phyloP scores from a whole-genome alignment of 2,888 invertebrate species.

The Lathronympha strigana region DNA sequence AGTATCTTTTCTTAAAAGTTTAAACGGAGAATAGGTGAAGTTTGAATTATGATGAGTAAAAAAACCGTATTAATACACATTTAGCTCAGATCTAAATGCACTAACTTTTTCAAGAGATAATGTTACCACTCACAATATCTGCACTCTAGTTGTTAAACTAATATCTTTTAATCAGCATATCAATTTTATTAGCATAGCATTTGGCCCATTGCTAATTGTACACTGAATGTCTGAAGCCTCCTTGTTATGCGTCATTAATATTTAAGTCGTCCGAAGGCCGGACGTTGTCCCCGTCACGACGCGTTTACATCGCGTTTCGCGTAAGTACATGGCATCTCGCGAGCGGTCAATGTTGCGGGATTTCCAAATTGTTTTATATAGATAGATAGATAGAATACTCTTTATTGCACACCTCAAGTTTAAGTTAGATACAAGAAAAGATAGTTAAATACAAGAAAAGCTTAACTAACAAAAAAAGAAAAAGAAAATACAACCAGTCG shows the following conservation, averaged over 20 bases:
- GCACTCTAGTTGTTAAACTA: background rate
- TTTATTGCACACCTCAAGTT: too few species aligned
- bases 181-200: background rate
- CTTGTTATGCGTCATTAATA: constrained; percentile 35
- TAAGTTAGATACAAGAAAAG: too few species aligned
- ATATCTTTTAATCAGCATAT: too few species aligned
- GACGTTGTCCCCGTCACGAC: constrained; percentile 32
- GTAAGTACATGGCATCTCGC: background rate
- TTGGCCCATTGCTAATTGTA: constrained; percentile 20
- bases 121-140: background rate
- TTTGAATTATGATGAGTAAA: too few species aligned
- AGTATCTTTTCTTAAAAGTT: background rate
- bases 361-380: background rate
- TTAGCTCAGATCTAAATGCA: background rate
- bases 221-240: constrained; percentile 16
- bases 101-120: background rate
- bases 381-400: too few species aligned
- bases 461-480: too few species aligned
- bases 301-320: constrained; percentile 26
- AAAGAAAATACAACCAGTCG: too few species aligned
- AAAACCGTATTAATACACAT: too few species aligned
- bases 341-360: constrained; percentile 1
- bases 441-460: too few species aligned
- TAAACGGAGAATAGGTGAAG: background rate
- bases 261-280: constrained; percentile 36